Evolutionary conservation across 2,888 invertebrate species (phyloP).

Genomic region (Synergus gifuensis): DNA sequence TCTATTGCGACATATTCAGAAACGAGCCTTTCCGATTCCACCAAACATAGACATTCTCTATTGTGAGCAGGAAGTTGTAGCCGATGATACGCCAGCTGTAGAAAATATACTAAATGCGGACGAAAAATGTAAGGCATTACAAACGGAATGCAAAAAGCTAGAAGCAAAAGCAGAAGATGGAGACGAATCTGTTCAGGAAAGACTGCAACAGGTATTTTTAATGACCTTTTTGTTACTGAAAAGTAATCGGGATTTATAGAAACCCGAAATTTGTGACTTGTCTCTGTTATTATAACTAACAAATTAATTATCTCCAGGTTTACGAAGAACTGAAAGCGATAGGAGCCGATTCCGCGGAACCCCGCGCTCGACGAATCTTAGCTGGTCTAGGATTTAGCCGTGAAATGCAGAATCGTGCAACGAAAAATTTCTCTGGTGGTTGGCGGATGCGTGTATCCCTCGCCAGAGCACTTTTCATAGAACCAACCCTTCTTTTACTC

Average conservation of each 20-base stretch:
- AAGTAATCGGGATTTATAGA: slow-evolving; percentile 22
- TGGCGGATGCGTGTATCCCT: slow-evolving; percentile 99
- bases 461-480: slow-evolving; percentile 96
- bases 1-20: slow-evolving; percentile 93
- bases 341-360: slow-evolving; percentile 98
- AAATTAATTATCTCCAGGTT: not conserved
- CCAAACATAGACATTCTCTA: slow-evolving; percentile 97
- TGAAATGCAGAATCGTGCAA: slow-evolving; percentile 93
- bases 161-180: slow-evolving; percentile 88
- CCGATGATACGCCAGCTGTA: slow-evolving; percentile 95
- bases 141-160: slow-evolving; percentile 90
- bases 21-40: slow-evolving; percentile 94
- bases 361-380: slow-evolving; percentile 95
- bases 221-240: slow-evolving; percentile 12
- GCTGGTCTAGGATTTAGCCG: slow-evolving; percentile 97
- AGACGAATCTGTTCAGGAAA: slow-evolving; percentile 85
- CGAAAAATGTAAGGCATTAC: slow-evolving; percentile 89
- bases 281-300: not conserved
- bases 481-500: slow-evolving; percentile 96
- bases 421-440: slow-evolving; percentile 94
- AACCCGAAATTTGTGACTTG: not conserved
- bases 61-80: slow-evolving; percentile 99
- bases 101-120: slow-evolving; percentile 96
- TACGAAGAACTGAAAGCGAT: slow-evolving; percentile 94
- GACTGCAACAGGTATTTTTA: slow-evolving; percentile 86